A percentile compares a stretch with the other conserved stretches of the same genome.
Evolutionary conservation across 1,140 invertebrate genomes (phyloP).

Genomic region (Drosophila novamexicana): DNA sequence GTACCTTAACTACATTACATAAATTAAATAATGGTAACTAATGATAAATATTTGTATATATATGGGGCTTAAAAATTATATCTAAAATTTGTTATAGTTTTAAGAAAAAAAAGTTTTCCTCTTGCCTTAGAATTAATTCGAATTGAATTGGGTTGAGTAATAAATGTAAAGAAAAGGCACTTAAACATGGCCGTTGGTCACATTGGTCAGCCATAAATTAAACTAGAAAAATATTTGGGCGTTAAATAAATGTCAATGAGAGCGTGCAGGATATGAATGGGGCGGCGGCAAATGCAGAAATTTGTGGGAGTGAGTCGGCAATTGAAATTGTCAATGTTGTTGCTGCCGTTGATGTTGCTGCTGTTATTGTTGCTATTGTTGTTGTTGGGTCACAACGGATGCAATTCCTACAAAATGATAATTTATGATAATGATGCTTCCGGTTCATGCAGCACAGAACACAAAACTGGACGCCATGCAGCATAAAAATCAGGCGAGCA

Average conservation of each 20-base stretch:
- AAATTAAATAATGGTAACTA: no score
- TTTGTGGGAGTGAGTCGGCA: constrained; percentile 42
- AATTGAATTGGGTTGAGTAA: not conserved
- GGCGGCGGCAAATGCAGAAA: constrained; percentile 23
- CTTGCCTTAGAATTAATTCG: not conserved
- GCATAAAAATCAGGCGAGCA: constrained; percentile 55
- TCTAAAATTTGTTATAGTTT: no score
- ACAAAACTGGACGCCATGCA: constrained; percentile 49
- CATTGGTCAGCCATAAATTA: constrained; percentile 44
- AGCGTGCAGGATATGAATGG: constrained; percentile 22
- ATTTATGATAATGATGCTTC: constrained; percentile 84
- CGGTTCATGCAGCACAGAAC: constrained; percentile 62
- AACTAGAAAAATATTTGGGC: constrained; percentile 45
- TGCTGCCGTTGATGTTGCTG: constrained; percentile 48
- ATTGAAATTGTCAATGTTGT: constrained; percentile 75
- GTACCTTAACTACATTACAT: no score
- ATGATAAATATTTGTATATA: no score
- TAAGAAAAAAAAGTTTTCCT: no score
- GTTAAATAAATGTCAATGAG: constrained; percentile 44
- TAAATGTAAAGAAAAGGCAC: not conserved
- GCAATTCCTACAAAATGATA: constrained; percentile 84
- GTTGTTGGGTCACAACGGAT: constrained; percentile 65
- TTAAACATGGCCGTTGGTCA: constrained; percentile 19
- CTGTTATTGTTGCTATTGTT: constrained; percentile 31
- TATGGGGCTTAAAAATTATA: no score